phyloP scores from a whole-genome alignment of 2,888 invertebrate genomes.

The Platerodrilus igneus region DNA sequence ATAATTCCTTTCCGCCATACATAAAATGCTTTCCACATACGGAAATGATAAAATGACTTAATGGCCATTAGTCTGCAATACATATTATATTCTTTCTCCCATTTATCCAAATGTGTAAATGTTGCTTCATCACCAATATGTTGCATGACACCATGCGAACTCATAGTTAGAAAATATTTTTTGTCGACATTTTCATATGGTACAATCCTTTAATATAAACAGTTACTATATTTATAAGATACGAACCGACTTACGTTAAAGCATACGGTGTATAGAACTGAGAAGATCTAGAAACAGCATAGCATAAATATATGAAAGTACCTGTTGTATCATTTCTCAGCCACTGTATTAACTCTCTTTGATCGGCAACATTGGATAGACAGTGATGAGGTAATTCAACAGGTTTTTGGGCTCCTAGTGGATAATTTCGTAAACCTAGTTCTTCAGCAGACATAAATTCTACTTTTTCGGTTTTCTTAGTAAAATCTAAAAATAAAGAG shows the following conservation, averaged over 20 bases:
- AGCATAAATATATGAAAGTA: slow-evolving; percentile 72
- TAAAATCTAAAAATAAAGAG: too few relatives aligned
- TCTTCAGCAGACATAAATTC: too few relatives aligned
- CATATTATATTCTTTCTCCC: slow-evolving; percentile 79
- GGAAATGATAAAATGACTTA: slow-evolving; percentile 63
- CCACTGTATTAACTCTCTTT: slow-evolving; percentile 49
- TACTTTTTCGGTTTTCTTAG: too few relatives aligned
- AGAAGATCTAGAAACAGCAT: slow-evolving; percentile 67
- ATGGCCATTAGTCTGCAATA: slow-evolving; percentile 73
- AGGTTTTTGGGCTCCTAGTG: too few relatives aligned
- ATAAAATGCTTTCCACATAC: slow-evolving; percentile 75
- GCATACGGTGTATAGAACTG: slow-evolving; percentile 73
- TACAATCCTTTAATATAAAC: slow-evolving; percentile 58
- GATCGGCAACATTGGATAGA: slow-evolving; percentile 43
- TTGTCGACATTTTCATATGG: slow-evolving; percentile 65
- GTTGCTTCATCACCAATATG: slow-evolving; percentile 66
- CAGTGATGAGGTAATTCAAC: slow-evolving; percentile 36
- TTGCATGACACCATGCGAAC: slow-evolving; percentile 77
- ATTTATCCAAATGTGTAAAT: slow-evolving; percentile 71
- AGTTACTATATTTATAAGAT: slow-evolving; percentile 3
- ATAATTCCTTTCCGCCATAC: slow-evolving; percentile 70
- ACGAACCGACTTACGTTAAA: slow-evolving; percentile 52
- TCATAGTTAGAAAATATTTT: slow-evolving; percentile 75
- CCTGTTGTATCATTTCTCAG: slow-evolving; percentile 56
- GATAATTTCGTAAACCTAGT: too few relatives aligned